These are phyloP conservation scores for Cynoglossus semilaevis DNA, from an alignment of 2,113 vertebrate species.

Conservation along the genomic window DNA sequence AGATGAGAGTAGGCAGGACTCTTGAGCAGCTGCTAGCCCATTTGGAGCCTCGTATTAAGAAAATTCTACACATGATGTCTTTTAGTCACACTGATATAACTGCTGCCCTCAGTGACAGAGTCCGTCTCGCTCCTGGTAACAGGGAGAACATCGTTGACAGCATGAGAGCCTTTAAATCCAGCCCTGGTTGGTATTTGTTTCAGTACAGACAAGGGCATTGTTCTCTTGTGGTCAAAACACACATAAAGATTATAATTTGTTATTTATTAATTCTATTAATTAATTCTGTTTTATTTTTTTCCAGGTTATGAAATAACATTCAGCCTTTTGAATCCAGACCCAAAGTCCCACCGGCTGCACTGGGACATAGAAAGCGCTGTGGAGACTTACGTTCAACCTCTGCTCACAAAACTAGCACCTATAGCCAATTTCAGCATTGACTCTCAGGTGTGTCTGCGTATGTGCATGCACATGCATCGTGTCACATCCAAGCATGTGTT, in stretches of 20 bases:
- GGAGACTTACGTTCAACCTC: constrained; percentile 81
- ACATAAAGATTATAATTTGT: too few relatives aligned
- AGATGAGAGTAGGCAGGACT: constrained; percentile 56
- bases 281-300: background rate
- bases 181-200: constrained; percentile 79
- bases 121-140: constrained; percentile 76
- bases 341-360: constrained; percentile 84
- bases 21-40: constrained; percentile 71
- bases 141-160: constrained; percentile 78
- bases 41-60: constrained; percentile 70
- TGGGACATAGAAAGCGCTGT: constrained; percentile 92
- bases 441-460: constrained; percentile 81
- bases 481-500: too few relatives aligned
- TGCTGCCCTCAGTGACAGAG: constrained; percentile 81
- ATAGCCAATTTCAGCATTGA: constrained; percentile 93
- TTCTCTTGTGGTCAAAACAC: background rate
- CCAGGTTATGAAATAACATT: constrained; percentile 98
- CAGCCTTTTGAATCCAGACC: constrained; percentile 93
- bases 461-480: background rate
- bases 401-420: constrained; percentile 83
- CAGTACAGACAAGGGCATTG: background rate
- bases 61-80: constrained; percentile 85
- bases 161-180: constrained; percentile 91
- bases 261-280: background rate
- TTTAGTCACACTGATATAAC: constrained; percentile 83